Evolutionary conservation across 2,113 vertebrate genomes (phyloP), one percentile per base, ranked within the genome.

Genomic region (Dipodomys ordii): DNA sequence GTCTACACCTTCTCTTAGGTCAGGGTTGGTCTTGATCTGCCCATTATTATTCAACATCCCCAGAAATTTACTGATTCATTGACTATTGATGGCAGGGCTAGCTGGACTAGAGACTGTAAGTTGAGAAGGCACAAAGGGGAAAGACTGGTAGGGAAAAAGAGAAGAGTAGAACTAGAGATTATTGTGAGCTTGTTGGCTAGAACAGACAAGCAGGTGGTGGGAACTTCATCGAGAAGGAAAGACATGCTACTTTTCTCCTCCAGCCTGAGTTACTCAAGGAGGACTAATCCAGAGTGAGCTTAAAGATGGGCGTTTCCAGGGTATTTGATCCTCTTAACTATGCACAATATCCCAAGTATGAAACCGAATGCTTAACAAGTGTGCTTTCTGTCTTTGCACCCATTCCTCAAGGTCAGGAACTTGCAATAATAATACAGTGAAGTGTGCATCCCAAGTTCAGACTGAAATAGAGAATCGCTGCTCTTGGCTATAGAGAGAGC

Each of bases 191-290:
- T 0, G 2, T 1, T 11, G 8, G 6, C 44, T 20, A 1, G 4
- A 11, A 28, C 35, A 0, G 49, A 0, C 0, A 11, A 23, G 30
- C 12, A 25, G 0, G 18, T 39, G 3, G 1, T 0, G 9, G 22
- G 0, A 7, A 3, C 6, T 16, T 72, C 6, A n/a, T 20, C 1
- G 65, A 85, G 65, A 46, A 7, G 25, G 5, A 25, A 49, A 20
- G 28, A 6, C 0, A 12, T 0, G 0, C 7, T 6, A 19, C 12
- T 8, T 3, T 78, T 64, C 49, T 12, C 15, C 10, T 35, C 3
- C 18, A 53, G 12, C 23, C 3, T 23, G 32, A 46, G 3, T n/a
- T 30, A 11, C 25, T 18, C 32, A 15, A 8, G 0, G 3, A 12
- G 2, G 5, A n/a, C 28, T 23, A 16, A 79, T 27, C 20, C 79